Evolutionary conservation across 2,797 vertebrate species (phyloP).

Genomic region (Pipistrellus kuhlii): DNA sequence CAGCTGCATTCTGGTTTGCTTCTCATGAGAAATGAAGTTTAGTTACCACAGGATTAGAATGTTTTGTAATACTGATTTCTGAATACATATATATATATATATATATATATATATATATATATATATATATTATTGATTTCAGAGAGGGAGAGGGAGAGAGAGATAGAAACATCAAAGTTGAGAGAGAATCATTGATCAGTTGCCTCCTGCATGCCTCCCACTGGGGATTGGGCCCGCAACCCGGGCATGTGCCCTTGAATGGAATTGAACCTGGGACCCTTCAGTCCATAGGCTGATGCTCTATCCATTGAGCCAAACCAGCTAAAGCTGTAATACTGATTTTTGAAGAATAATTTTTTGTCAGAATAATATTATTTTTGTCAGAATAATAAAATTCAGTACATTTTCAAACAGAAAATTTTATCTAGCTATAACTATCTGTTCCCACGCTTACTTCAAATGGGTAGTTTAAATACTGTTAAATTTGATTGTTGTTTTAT

Average conservation of each 20-base stretch:
- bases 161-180: too few relatives aligned
- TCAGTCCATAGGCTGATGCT: too few relatives aligned
- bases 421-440: not conserved
- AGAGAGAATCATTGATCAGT: too few relatives aligned
- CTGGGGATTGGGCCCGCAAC: too few relatives aligned
- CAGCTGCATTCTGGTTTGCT: not conserved
- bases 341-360: slow-evolving; percentile 30
- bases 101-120: too few relatives aligned
- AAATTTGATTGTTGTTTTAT: not conserved
- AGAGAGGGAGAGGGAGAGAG: too few relatives aligned
- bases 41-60: not conserved
- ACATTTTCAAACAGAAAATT: slow-evolving; percentile 55
- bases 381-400: not conserved
- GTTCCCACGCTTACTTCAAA: slow-evolving; percentile 10
- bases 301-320: too few relatives aligned
- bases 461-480: slow-evolving; percentile 9
- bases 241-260: too few relatives aligned
- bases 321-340: not conserved
- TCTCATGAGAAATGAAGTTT: not conserved
- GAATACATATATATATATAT: too few relatives aligned
- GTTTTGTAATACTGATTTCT: not conserved
- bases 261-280: too few relatives aligned
- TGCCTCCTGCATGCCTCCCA: too few relatives aligned
- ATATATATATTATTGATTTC: too few relatives aligned
- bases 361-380: not conserved